phyloP scores from a whole-genome alignment of 2,113 vertebrate genomes.

The Emydura subglobosa region DNA sequence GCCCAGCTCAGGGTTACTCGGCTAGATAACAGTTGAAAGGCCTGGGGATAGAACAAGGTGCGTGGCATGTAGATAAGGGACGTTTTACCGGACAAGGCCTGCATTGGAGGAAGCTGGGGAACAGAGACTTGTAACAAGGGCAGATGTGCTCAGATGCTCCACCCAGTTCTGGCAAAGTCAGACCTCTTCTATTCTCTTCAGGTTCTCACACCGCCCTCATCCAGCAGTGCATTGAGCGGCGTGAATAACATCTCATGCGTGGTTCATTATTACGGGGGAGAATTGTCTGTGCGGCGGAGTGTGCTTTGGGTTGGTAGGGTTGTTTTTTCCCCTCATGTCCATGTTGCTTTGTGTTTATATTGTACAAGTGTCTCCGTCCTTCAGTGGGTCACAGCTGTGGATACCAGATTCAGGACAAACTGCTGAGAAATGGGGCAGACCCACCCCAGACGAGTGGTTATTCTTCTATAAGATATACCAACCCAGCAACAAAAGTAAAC shows the following conservation, averaged over 20 bases:
- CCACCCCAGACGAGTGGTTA: too few species aligned
- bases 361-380: neutral
- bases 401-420: too few species aligned
- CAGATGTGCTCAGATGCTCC: neutral
- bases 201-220: neutral
- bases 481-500: too few species aligned
- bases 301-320: neutral
- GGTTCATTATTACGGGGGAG: too few species aligned
- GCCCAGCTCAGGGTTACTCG: neutral
- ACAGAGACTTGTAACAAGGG: neutral
- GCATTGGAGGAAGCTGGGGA: neutral
- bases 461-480: too few species aligned
- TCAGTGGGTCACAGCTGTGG: too few species aligned
- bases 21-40: neutral
- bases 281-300: too few species aligned
- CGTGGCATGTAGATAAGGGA: neutral
- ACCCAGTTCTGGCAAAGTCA: neutral
- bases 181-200: neutral
- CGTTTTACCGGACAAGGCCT: neutral
- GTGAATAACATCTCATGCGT: neutral
- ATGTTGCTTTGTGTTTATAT: neutral
- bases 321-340: neutral
- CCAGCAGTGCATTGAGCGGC: neutral
- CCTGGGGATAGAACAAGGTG: neutral
- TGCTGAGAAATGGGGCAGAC: too few species aligned